A percentile compares a stretch with the other conserved stretches of the same genome.
phyloP scores from a whole-genome alignment of 1,140 invertebrate genomes.

The Cyrtorhinus lividipennis region DNA sequence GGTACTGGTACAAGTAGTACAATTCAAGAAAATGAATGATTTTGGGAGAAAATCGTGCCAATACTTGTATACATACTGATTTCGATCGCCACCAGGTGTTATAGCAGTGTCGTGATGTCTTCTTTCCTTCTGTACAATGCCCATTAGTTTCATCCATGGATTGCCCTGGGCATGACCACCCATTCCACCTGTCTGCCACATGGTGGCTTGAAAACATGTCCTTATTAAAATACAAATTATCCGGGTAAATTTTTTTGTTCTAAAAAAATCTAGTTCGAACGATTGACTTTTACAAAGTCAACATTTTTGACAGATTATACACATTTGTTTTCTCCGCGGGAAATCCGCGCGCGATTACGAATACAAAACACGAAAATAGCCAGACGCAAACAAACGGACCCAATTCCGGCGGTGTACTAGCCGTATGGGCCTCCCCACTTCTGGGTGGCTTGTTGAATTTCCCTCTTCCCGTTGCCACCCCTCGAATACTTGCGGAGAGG shows the following conservation, averaged over 20 bases:
- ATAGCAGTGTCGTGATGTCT: conserved; percentile 28
- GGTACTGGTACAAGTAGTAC: too few species aligned
- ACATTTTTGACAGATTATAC: not conserved
- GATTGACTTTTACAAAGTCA: not conserved
- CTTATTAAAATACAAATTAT: not conserved
- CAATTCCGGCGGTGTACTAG: not conserved
- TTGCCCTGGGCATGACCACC: conserved; percentile 56
- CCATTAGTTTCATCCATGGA: conserved; percentile 69
- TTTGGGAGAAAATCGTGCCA: too few species aligned
- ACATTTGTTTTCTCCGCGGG: not conserved
- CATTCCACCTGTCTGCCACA: conserved; percentile 65
- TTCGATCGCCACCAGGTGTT: conserved; percentile 21
- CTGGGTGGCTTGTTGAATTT: not conserved
- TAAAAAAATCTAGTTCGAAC: not conserved
- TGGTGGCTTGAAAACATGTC: conserved; percentile 26
- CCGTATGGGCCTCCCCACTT: not conserved
- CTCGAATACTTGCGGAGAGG: too few species aligned
- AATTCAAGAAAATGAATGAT: too few species aligned
- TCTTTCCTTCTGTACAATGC: conserved; percentile 59
- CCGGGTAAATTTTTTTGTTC: not conserved
- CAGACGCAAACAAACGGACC: not conserved
- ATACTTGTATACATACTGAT: conserved; percentile 23
- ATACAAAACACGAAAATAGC: not conserved
- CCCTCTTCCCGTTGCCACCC: not conserved
- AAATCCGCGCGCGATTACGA: not conserved